Evolutionary conservation across 2,888 invertebrate genomes (phyloP).

Genomic region (Dynastes tityus): DNA sequence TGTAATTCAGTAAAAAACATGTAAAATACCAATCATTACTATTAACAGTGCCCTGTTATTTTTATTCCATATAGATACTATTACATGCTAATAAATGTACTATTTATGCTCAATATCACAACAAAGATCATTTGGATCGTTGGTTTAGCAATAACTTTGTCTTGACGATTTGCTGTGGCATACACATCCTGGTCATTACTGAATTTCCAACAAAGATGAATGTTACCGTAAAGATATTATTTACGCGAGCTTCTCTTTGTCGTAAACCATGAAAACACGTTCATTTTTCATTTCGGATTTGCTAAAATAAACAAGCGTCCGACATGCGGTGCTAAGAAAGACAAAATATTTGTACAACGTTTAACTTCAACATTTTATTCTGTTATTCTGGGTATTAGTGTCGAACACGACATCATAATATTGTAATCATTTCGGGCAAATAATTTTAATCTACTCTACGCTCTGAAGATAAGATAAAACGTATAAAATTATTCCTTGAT

Average conservation of each 20-base stretch:
- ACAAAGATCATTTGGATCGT: not conserved
- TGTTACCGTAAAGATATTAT: not conserved
- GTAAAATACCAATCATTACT: too few relatives aligned
- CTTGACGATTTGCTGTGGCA: conserved; percentile 12
- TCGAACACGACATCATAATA: not conserved
- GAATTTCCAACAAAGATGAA: conserved; percentile 1
- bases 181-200: conserved; percentile 12
- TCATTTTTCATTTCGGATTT: conserved; percentile 10
- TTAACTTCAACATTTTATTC: not conserved
- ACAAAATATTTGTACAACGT: conserved; percentile 4
- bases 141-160: not conserved
- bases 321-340: not conserved
- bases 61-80: too few relatives aligned
- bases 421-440: not conserved
- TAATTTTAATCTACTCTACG: not conserved
- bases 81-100: too few relatives aligned
- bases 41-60: too few relatives aligned
- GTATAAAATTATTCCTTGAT: too few relatives aligned
- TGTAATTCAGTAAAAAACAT: too few relatives aligned
- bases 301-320: not conserved
- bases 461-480: too few relatives aligned
- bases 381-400: not conserved
- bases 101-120: not conserved
- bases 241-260: not conserved
- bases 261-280: conserved; percentile 1